Percentiles rank a stretch among this genome's conserved stretches.
Evolutionary conservation across 2,113 vertebrate genomes (phyloP).

Genomic region (Motacilla tschutschensis): DNA sequence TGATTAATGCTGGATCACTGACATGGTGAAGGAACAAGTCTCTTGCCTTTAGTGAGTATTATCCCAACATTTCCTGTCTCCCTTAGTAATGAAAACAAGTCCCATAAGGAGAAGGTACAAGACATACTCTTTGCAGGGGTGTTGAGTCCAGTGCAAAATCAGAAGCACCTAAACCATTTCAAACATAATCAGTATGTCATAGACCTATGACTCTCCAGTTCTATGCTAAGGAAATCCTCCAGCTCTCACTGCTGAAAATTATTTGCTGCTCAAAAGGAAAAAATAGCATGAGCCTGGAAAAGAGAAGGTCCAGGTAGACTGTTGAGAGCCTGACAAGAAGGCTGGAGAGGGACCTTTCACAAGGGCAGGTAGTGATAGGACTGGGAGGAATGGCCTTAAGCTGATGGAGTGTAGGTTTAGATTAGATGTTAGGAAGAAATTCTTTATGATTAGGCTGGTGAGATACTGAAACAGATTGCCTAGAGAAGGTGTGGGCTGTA

Average conservation of each 20-base stretch:
- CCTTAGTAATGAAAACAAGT: background rate
- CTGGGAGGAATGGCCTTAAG: background rate
- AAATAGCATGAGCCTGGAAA: background rate
- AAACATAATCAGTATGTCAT: background rate
- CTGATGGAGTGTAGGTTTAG: background rate
- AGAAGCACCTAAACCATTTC: background rate
- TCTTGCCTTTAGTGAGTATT: background rate
- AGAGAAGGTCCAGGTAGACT: background rate
- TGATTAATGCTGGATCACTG: background rate
- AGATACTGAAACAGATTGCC: background rate
- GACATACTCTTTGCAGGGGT: background rate
- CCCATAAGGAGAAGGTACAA: background rate
- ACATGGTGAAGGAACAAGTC: background rate
- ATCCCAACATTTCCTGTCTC: background rate
- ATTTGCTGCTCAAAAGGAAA: background rate
- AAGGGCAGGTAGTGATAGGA: background rate
- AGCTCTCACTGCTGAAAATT: background rate
- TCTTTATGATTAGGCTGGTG: background rate
- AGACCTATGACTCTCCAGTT: background rate
- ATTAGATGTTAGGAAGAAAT: background rate
- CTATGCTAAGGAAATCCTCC: background rate
- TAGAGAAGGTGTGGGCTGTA: background rate
- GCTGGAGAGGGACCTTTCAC: background rate
- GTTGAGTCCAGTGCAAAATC: background rate
- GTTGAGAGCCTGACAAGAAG: background rate